These are phyloP conservation scores for Saccostrea cuccullata DNA, from an alignment of 1,140 invertebrate species.

Conservation along the genomic window DNA sequence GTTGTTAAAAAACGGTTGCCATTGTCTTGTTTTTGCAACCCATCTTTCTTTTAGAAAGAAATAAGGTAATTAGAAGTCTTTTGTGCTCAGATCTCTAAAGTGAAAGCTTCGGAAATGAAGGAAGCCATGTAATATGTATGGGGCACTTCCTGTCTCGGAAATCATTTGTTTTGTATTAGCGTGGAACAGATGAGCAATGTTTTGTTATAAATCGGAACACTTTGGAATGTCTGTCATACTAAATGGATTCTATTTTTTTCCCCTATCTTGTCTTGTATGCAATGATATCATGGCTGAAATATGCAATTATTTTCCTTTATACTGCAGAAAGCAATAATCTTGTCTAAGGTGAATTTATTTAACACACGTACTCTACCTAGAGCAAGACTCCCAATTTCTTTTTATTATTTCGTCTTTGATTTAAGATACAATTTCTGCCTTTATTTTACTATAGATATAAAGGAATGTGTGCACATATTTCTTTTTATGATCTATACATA, in stretches of 20 bases:
- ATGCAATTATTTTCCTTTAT: conserved; percentile 31
- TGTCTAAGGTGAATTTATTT: conserved; percentile 3
- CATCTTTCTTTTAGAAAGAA: background rate
- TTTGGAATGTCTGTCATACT: conserved; percentile 24
- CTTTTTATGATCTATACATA: conserved; percentile 9
- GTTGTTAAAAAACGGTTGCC: too few species aligned
- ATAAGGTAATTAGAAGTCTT: background rate
- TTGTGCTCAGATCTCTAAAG: background rate
- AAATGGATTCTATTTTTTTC: conserved; percentile 24
- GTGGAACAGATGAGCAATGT: background rate
- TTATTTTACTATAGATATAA: background rate
- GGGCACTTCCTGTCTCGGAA: conserved; percentile 31
- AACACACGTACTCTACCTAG: background rate
- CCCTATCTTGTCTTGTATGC: conserved; percentile 14
- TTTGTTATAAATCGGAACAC: conserved; percentile 24
- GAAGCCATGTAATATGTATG: conserved; percentile 13
- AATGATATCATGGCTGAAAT: conserved; percentile 24
- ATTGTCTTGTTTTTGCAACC: background rate
- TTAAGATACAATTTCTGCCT: background rate
- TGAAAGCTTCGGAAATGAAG: background rate
- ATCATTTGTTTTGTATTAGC: conserved; percentile 34
- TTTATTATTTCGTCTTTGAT: background rate
- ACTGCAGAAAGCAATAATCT: conserved; percentile 17
- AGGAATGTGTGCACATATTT: background rate
- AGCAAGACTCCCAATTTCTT: background rate